A percentile compares a stretch with the other conserved stretches of the same genome.
Evolutionary conservation across 2,888 invertebrate genomes (phyloP).

Genomic region (Aspidiotus rigidus): DNA sequence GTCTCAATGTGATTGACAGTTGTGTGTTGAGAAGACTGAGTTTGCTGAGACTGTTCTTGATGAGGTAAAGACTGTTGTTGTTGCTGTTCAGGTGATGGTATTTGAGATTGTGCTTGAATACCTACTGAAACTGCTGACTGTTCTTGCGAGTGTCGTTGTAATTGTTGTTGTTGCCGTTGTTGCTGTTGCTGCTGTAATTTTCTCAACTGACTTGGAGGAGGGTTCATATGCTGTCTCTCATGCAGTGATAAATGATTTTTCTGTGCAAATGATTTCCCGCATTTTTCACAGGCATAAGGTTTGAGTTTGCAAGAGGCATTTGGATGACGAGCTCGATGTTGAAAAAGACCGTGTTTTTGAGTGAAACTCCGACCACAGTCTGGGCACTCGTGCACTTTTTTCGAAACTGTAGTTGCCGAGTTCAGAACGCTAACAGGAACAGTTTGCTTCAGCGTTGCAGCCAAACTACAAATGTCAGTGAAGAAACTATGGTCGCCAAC

Average conservation of each 20-base stretch:
- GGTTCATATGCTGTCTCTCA: constrained; percentile 69
- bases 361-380: constrained; percentile 75
- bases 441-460: constrained; percentile 58
- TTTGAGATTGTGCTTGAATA: constrained; percentile 7
- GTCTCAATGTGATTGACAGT: constrained; percentile 24
- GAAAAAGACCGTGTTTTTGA: constrained; percentile 69
- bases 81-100: constrained; percentile 12
- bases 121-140: neutral
- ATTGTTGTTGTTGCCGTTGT: constrained; percentile 28
- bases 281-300: constrained; percentile 68
- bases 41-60: constrained; percentile 6
- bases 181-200: constrained; percentile 24
- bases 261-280: constrained; percentile 77
- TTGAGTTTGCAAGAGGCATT: constrained; percentile 70
- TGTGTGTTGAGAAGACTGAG: constrained; percentile 9
- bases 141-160: constrained; percentile 20
- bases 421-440: constrained; percentile 37
- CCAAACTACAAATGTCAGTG: constrained; percentile 69
- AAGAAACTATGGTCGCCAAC: constrained; percentile 71
- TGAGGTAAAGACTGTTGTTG: constrained; percentile 12
- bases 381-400: constrained; percentile 67
- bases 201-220: constrained; percentile 39
- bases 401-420: constrained; percentile 43
- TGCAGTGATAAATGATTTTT: constrained; percentile 74
- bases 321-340: constrained; percentile 64